These are phyloP conservation scores for Epirrhoe tristata DNA, from an alignment of 2,888 invertebrate genomes.

Conservation along the genomic window DNA sequence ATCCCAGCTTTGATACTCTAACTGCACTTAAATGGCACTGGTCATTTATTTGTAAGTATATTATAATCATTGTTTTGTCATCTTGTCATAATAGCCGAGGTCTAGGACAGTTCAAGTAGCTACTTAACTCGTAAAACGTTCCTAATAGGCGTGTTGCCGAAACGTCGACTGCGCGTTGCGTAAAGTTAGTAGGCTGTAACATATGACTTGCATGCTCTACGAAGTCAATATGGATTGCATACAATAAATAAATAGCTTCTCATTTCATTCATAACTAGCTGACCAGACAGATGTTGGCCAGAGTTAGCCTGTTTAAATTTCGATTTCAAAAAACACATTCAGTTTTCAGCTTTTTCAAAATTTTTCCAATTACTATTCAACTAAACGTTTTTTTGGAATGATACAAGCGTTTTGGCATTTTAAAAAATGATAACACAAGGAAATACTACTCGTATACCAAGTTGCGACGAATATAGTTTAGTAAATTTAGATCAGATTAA, in stretches of 20 bases:
- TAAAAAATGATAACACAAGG: neutral
- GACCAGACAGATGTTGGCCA: too few species aligned
- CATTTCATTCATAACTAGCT: too few species aligned
- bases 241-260: neutral
- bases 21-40: conserved; percentile 1
- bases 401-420: too few species aligned
- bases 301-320: too few species aligned
- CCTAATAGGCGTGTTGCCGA: conserved; percentile 55
- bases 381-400: too few species aligned
- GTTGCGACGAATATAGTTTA: neutral
- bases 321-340: too few species aligned
- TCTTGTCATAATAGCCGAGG: conserved; percentile 50
- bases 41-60: conserved; percentile 38
- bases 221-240: conserved; percentile 24
- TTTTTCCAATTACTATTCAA: too few species aligned
- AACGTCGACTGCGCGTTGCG: conserved; percentile 48
- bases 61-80: conserved; percentile 45
- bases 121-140: conserved; percentile 52
- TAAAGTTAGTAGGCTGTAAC: conserved; percentile 62
- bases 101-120: conserved; percentile 57
- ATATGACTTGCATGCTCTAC: conserved; percentile 48
- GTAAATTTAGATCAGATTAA: neutral
- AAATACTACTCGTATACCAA: neutral
- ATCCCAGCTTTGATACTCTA: neutral
- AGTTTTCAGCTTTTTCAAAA: too few species aligned